Evolutionary conservation across 2,797 vertebrate genomes (phyloP).

Genomic region (Semotilus atromaculatus): DNA sequence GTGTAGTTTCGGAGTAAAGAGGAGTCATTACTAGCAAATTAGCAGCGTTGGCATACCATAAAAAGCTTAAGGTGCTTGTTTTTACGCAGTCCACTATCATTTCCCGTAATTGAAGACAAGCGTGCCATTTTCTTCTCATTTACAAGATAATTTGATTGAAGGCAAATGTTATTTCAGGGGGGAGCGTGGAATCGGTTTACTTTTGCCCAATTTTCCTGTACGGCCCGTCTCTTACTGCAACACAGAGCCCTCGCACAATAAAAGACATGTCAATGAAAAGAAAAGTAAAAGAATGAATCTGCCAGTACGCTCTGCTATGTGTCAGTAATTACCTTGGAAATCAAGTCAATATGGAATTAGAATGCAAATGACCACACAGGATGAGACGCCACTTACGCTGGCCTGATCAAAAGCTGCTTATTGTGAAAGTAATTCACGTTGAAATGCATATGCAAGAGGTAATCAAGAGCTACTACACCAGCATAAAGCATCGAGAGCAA

Average conservation of each 20-base stretch:
- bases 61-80: slow-evolving; percentile 43
- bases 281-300: slow-evolving; percentile 48
- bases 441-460: slow-evolving; percentile 50
- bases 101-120: slow-evolving; percentile 55
- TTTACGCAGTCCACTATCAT: slow-evolving; percentile 41
- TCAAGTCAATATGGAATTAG: slow-evolving; percentile 58
- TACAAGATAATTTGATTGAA: slow-evolving; percentile 50
- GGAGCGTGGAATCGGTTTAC: neutral
- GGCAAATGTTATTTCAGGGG: slow-evolving; percentile 36
- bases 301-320: slow-evolving; percentile 24
- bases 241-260: neutral
- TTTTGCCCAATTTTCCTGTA: neutral
- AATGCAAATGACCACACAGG: slow-evolving; percentile 50
- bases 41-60: slow-evolving; percentile 39
- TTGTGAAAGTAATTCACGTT: slow-evolving; percentile 46
- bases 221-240: neutral
- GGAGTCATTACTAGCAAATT: slow-evolving; percentile 34
- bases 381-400: slow-evolving; percentile 37
- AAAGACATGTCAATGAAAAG: slow-evolving; percentile 38
- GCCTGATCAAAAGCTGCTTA: slow-evolving; percentile 51
- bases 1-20: neutral
- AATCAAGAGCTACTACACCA: slow-evolving; percentile 50
- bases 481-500: slow-evolving; percentile 38
- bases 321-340: slow-evolving; percentile 57
- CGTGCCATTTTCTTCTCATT: slow-evolving; percentile 52